These are phyloP conservation scores for Channa argus DNA, from an alignment of 2,113 vertebrate species.

Conservation along the genomic window DNA sequence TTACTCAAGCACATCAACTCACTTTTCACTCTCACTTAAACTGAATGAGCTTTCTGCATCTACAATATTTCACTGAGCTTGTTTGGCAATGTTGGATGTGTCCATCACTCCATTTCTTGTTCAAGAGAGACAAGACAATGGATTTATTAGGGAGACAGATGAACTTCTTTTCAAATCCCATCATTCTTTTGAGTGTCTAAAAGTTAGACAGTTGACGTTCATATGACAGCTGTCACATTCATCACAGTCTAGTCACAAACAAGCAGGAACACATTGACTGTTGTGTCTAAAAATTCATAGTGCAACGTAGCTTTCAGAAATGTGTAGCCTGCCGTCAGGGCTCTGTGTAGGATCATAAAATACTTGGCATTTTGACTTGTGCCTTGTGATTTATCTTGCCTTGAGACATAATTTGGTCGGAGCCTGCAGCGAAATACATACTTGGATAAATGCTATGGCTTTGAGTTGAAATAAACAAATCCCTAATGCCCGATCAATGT, in stretches of 20 bases:
- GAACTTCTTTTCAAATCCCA: constrained; percentile 79
- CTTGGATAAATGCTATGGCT: constrained; percentile 77
- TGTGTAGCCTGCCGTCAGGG: constrained; percentile 66
- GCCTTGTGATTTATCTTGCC: constrained; percentile 78
- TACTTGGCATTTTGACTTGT: constrained; percentile 74
- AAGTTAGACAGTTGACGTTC: constrained; percentile 74
- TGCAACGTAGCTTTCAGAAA: constrained; percentile 64
- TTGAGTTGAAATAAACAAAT: constrained; percentile 84
- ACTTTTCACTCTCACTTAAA: constrained; percentile 81
- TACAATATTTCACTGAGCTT: constrained; percentile 64
- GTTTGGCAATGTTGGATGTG: constrained; percentile 73
- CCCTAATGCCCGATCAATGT: constrained; percentile 83
- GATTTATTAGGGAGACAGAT: constrained; percentile 82
- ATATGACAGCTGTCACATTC: constrained; percentile 80
- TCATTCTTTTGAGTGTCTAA: constrained; percentile 75
- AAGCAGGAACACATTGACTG: constrained; percentile 59
- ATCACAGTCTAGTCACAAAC: constrained; percentile 72
- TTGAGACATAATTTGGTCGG: constrained; percentile 80
- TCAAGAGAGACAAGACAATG: constrained; percentile 78
- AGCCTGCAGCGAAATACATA: constrained; percentile 75
- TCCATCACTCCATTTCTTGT: constrained; percentile 71
- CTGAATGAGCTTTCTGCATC: constrained; percentile 74
- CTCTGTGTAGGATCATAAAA: constrained; percentile 74
- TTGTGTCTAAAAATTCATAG: constrained; percentile 67
- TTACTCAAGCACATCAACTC: constrained; percentile 81